phyloP scores from a whole-genome alignment of 1,140 invertebrate species.

The Hyposmocoma kahamanoa region DNA sequence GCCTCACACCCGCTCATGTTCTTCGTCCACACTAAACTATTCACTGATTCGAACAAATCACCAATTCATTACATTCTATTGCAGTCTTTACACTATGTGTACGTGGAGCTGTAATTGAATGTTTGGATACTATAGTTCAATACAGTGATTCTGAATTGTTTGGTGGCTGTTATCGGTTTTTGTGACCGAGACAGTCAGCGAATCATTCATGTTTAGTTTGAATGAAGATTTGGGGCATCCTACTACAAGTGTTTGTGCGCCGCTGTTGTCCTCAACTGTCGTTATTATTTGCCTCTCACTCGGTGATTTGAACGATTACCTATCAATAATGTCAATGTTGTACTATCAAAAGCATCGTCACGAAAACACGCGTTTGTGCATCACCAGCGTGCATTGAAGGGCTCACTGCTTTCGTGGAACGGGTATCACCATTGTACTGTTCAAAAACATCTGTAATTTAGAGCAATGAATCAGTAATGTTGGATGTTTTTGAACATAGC shows the following conservation, averaged over 20 bases:
- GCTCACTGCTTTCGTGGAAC: slow-evolving; percentile 67
- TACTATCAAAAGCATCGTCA: slow-evolving; percentile 53
- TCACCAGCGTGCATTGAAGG: slow-evolving; percentile 63
- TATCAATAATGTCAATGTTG: slow-evolving; percentile 40
- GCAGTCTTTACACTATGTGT: no score
- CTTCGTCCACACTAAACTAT: background rate
- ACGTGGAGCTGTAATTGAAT: no score
- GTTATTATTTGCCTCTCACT: slow-evolving; percentile 55
- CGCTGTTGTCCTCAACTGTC: slow-evolving; percentile 35
- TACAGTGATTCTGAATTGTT: no score
- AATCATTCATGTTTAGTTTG: no score
- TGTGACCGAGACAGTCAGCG: no score
- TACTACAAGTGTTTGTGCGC: slow-evolving; percentile 24
- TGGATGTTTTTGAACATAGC: slow-evolving; percentile 46
- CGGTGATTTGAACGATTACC: slow-evolving; percentile 53
- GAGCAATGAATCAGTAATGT: background rate
- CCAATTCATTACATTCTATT: no score
- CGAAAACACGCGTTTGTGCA: slow-evolving; percentile 39
- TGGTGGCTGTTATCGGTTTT: no score
- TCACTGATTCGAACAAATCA: no score
- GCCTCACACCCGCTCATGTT: background rate
- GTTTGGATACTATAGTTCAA: no score
- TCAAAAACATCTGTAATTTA: slow-evolving; percentile 37
- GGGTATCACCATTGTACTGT: slow-evolving; percentile 42
- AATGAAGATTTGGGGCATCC: no score